These are phyloP conservation scores for Aphidius colemani DNA, from an alignment of 2,888 invertebrate species.

Conservation along the genomic window DNA sequence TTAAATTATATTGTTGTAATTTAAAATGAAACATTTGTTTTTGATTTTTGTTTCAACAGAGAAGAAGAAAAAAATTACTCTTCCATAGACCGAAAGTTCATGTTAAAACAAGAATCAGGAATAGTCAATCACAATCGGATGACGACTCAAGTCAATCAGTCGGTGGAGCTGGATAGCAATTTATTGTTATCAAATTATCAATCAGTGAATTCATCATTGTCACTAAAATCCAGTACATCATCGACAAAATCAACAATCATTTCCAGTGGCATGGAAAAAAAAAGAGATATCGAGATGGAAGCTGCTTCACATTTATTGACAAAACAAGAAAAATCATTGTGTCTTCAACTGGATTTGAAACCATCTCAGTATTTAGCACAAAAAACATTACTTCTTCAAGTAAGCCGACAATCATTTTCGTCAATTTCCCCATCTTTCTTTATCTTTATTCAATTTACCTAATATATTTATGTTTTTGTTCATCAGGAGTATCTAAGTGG, in stretches of 20 bases:
- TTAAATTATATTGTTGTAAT: background rate
- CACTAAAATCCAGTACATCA: constrained; percentile 36
- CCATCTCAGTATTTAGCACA: constrained; percentile 88
- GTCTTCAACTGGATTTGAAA: constrained; percentile 71
- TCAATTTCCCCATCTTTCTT: too few species aligned
- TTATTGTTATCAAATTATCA: constrained; percentile 34
- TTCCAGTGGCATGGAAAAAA: constrained; percentile 42
- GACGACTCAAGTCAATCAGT: constrained; percentile 58
- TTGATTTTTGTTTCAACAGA: constrained; percentile 60
- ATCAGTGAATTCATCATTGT: background rate
- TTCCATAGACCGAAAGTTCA: constrained; percentile 88
- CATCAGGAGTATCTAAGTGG: constrained; percentile 58
- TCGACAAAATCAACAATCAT: constrained; percentile 34
- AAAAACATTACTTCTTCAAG: constrained; percentile 83
- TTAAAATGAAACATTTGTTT: background rate
- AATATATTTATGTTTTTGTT: constrained; percentile 8
- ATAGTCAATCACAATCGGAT: constrained; percentile 55
- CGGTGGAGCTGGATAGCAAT: constrained; percentile 56
- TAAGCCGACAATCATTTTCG: too few species aligned
- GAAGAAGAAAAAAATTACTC: constrained; percentile 77
- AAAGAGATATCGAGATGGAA: constrained; percentile 53
- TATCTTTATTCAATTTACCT: constrained; percentile 5
- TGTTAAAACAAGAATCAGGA: constrained; percentile 69
- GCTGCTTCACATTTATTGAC: constrained; percentile 57
- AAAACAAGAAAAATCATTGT: constrained; percentile 57